Evolutionary conservation across 2,797 vertebrate genomes (phyloP), one percentile per base, ranked within the genome.

Genomic region (Neomorphus geoffroyi): DNA sequence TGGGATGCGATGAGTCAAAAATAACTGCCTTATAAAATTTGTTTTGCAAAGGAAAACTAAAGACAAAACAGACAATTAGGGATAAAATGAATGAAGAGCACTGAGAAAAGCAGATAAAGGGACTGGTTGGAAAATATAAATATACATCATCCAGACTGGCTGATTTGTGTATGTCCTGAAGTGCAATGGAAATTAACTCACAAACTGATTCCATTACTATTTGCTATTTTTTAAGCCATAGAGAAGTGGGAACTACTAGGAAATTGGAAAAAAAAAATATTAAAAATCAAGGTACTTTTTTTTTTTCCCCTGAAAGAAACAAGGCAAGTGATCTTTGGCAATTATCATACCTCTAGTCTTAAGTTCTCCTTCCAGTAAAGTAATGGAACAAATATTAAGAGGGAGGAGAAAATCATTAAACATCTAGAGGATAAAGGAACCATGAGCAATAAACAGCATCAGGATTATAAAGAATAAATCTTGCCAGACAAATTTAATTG

Each of bases 391-490:
- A 96, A 96, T 96, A 96, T 97, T 97, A 96, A 96, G 94, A 96
- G 96, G 94, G 96, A 96, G 95, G 94, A 96, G 95, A 96, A 96
- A 96, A 96, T 95, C 95, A 96, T 96, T 97, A 96, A 97, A 92
- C 92, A 97, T 96, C 95, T 92, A 96, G 91, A 90, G 86, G 90
- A 96, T 97, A 97, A 96, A 97, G 83, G 83, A 95, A 96, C 94
- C 80, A 94, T 28, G 43, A 96, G 95, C 96, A 96, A 97, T 96
- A 96, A 96, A 96, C 94, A 96, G 96, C 94, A 97, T 96, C 86
- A 92, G 88, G 86, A 93, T 94, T 95, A 93, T 69, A 92, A 86
- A 88, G 96, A 96, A 96, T 97, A 94, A 95, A 95, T 94, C 96
- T 94, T 85, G 85, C 80, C 72, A 96, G 95, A 94, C 77, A 94